phyloP scores from a whole-genome alignment of 2,888 invertebrate species.

The Ametastegia equiseti region DNA sequence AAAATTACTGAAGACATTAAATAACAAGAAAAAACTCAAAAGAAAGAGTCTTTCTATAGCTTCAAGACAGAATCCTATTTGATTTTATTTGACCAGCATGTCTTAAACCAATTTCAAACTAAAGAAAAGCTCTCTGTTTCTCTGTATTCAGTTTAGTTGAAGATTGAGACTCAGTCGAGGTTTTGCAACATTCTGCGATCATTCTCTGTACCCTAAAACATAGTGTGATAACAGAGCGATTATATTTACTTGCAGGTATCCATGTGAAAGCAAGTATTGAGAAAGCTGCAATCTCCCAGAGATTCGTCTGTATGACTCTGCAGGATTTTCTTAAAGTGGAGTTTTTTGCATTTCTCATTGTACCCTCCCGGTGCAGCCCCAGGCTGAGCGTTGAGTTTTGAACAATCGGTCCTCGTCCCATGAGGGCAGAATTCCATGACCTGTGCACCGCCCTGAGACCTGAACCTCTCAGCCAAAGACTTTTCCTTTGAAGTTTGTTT shows the following conservation, averaged over 20 bases:
- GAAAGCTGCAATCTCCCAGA: conserved; percentile 97
- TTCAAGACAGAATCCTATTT: background rate
- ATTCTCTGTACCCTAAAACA: background rate
- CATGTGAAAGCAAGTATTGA: conserved; percentile 99
- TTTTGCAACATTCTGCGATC: background rate
- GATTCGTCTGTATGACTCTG: conserved; percentile 96
- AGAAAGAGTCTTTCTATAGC: background rate
- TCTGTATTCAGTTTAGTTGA: background rate
- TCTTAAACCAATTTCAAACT: background rate
- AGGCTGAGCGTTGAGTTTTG: conserved; percentile 64
- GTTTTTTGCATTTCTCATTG: conserved; percentile 86
- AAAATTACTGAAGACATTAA: too few species aligned
- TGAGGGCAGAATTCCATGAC: conserved; percentile 98
- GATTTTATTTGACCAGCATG: conserved; percentile 42
- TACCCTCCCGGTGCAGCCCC: conserved; percentile 68
- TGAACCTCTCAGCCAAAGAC: conserved; percentile 95
- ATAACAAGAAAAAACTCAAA: conserved; percentile 3
- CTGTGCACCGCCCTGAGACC: conserved; percentile 95
- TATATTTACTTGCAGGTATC: conserved; percentile 92
- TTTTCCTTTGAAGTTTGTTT: conserved; percentile 98
- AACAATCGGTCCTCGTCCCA: conserved; percentile 95
- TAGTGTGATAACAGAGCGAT: background rate
- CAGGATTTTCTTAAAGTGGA: conserved; percentile 98
- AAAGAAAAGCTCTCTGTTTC: background rate
- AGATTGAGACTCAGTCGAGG: background rate